Evolutionary conservation across 2,888 invertebrate genomes (phyloP).

Genomic region (Lasioglossum malachurum): DNA sequence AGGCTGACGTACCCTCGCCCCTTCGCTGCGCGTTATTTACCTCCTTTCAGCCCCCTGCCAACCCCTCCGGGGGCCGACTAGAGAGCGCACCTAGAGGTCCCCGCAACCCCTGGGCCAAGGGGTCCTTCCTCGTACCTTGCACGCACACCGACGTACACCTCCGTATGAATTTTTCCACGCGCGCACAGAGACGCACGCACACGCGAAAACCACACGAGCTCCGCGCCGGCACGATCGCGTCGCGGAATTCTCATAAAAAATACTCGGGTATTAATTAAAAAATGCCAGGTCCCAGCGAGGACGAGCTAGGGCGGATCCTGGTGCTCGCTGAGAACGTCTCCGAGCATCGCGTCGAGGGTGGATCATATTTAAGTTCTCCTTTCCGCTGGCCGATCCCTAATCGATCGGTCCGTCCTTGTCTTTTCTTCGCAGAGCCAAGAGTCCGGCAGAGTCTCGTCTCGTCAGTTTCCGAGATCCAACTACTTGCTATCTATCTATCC

Average conservation of each 20-base stretch:
- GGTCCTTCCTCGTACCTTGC: slow-evolving; percentile 47
- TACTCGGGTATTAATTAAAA: slow-evolving; percentile 81
- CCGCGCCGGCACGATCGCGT: slow-evolving; percentile 67
- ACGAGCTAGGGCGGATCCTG: not conserved
- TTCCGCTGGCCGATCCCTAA: slow-evolving; percentile 62
- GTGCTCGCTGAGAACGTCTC: not conserved
- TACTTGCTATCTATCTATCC: slow-evolving; percentile 39
- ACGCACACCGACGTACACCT: not conserved
- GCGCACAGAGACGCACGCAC: not conserved
- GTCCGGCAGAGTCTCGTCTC: slow-evolving; percentile 1
- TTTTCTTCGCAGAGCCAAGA: not conserved
- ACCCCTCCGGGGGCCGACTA: slow-evolving; percentile 68
- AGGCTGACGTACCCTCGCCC: slow-evolving; percentile 85
- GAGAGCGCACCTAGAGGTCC: slow-evolving; percentile 63
- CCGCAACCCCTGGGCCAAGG: slow-evolving; percentile 50
- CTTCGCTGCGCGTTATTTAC: slow-evolving; percentile 80
- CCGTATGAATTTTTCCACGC: slow-evolving; percentile 33
- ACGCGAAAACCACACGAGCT: not conserved
- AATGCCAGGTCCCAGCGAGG: slow-evolving; percentile 74
- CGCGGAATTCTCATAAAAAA: slow-evolving; percentile 80
- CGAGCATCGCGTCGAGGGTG: not conserved
- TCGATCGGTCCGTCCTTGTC: slow-evolving; percentile 62
- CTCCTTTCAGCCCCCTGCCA: slow-evolving; percentile 73
- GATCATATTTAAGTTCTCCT: slow-evolving; percentile 72
- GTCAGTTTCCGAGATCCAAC: slow-evolving; percentile 51